A percentile compares a stretch with the other conserved stretches of the same genome.
Conservation (phyloP, 92 coral and sea anemone species). For the Pocillopora meandrina region DNA sequence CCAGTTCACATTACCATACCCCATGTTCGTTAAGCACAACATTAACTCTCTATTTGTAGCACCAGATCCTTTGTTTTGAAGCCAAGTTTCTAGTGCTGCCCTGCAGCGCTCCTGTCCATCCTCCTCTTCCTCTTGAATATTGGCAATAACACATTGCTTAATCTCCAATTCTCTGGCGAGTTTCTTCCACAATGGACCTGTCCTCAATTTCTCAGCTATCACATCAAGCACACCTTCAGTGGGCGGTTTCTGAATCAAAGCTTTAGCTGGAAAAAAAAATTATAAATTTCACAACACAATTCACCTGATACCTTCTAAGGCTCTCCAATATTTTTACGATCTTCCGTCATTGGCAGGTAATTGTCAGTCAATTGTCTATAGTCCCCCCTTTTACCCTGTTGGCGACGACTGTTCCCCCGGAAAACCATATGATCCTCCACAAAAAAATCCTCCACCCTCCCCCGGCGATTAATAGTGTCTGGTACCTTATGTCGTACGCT, state of each 20-base stretch:
- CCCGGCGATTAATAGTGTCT: no score
- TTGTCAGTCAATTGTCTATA: no score
- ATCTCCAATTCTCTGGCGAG: conserved; percentile 12
- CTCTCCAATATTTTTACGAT: no score
- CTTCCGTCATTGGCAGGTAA: no score
- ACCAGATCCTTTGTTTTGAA: neutral
- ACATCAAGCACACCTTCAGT: neutral
- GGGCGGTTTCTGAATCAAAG: neutral
- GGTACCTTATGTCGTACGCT: no score
- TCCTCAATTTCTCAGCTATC: conserved; percentile 18
- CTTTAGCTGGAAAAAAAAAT: neutral
- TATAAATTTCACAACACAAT: no score
- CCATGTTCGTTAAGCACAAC: conserved; percentile 31
- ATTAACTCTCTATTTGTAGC: conserved; percentile 16
- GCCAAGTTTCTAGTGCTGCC: neutral
- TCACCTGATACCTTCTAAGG: no score
- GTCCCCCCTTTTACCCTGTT: no score
- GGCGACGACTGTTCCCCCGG: no score
- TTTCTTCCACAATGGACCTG: conserved; percentile 5
- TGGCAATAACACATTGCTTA: neutral
- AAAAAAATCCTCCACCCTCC: no score
- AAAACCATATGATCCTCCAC: no score
- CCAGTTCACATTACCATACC: conserved; percentile 28
- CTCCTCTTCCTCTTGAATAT: neutral
- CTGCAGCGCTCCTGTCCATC: conserved; percentile 13